Evolutionary conservation across 2,797 vertebrate species (phyloP), one percentile per base, ranked within the genome.

Genomic region (Alectoris magna): DNA sequence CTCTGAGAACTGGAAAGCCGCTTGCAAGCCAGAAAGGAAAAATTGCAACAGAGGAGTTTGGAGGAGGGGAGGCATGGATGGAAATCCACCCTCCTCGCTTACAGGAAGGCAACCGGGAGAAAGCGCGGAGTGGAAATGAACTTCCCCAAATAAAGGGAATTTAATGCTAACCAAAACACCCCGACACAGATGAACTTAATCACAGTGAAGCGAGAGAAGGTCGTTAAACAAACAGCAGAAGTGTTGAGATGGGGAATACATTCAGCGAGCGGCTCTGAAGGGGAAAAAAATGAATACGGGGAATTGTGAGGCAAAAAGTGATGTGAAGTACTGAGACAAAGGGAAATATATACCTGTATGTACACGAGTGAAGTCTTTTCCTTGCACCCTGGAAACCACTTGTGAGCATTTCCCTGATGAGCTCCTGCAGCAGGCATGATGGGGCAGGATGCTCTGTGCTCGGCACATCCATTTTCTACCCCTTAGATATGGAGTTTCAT

Each of bases 81-180:
- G 38, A 66, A 88, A 72, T 4, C 43, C 62, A 53, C n/a, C 27
- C 67, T 74, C 75, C 71, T 94, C 78, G 17, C 76, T 90, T 95
- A 91, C 88, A 83, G 93, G 87, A 94, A 96, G 53, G 70, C 83
- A 85, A 88, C n/a, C 3, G 78, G 49, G 73, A 93, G 90, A 91
- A 26, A 19, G 39, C 9, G 13, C 3, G 2, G 92, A 2, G 73
- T 73, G 91, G 93, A 92, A 96, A 95, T 9, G 64, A 94, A 74
- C 48, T 91, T 91, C 93, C 71, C 76, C 60, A 91, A 84, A 88
- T 24, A 78, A 71, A 51, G 86, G 90, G 88, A 91, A 91, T 58
- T 81, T 51, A 87, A 93, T 24, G 66, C 90, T 81, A 80, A 94
- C 43, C 53, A 91, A 96, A 97, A 88, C 88, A 93, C 29, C 31